Percentiles rank a stretch among this genome's conserved stretches.
These are phyloP conservation scores for Nannobrachium achirus DNA, from an alignment of 2,113 vertebrate species.

Conservation along the genomic window DNA sequence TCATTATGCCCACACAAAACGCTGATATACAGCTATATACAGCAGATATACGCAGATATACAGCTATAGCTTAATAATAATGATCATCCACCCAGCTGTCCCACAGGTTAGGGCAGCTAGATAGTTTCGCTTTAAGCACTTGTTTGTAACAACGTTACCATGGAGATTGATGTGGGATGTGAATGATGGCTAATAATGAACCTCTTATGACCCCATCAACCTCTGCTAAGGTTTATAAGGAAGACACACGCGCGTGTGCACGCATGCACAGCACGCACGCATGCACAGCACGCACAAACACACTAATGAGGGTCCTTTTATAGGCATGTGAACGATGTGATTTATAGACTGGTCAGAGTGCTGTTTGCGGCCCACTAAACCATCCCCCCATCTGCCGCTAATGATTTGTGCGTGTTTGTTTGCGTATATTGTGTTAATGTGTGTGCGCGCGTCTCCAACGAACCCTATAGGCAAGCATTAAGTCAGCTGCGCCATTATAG, in stretches of 20 bases:
- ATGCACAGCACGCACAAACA: neutral
- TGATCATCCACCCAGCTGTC: too few species aligned
- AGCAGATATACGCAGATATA: too few species aligned
- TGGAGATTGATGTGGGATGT: too few species aligned
- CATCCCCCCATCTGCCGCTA: slow-evolving; percentile 5
- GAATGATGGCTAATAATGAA: slow-evolving; percentile 40
- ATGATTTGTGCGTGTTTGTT: slow-evolving; percentile 22
- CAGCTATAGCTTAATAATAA: too few species aligned
- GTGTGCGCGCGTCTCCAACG: neutral
- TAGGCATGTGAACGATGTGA: slow-evolving; percentile 44
- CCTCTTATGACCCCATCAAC: slow-evolving; percentile 42
- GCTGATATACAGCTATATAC: too few species aligned
- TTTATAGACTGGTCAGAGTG: slow-evolving; percentile 49
- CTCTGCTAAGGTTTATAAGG: slow-evolving; percentile 52
- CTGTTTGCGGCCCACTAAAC: slow-evolving; percentile 16
- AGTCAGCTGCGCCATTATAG: neutral
- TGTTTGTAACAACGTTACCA: too few species aligned
- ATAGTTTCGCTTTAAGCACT: too few species aligned
- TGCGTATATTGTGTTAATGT: neutral
- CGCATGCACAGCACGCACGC: neutral
- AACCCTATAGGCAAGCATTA: neutral
- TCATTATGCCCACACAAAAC: too few species aligned
- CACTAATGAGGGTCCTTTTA: slow-evolving; percentile 38
- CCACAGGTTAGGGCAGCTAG: too few species aligned
- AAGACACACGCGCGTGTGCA: slow-evolving; percentile 9